A percentile compares a stretch with the other conserved stretches of the same genome.
phyloP scores from a whole-genome alignment of 2,113 vertebrate genomes.

The Epinephelus fuscoguttatus region DNA sequence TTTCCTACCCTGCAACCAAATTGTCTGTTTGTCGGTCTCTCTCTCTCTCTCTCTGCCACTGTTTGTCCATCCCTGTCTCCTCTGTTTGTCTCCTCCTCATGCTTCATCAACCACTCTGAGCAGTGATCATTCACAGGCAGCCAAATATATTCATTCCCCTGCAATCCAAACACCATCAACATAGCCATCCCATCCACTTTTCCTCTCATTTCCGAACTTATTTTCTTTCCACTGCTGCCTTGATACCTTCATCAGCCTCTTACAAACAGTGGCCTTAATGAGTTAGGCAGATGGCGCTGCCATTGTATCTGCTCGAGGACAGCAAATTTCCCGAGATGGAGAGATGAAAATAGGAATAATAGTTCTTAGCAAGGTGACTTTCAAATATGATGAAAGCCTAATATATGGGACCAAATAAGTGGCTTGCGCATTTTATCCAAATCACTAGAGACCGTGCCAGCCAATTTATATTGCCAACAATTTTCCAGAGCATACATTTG shows the following conservation, averaged over 20 bases:
- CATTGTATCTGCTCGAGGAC: conserved; percentile 13
- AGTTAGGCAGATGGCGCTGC: conserved; percentile 31
- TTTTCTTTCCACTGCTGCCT: conserved; percentile 32
- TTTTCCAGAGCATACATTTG: not conserved
- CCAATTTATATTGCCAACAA: not conserved
- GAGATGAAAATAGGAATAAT: conserved; percentile 8
- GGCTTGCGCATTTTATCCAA: not conserved
- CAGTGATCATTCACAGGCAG: not conserved
- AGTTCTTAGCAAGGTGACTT: conserved; percentile 16
- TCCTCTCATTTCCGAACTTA: conserved; percentile 33
- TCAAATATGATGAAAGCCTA: not conserved
- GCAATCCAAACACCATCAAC: conserved; percentile 31
- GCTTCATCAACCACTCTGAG: conserved; percentile 33
- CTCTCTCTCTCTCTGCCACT: not conserved
- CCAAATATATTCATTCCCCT: conserved; percentile 31
- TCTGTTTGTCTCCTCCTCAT: conserved; percentile 16
- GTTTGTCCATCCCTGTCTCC: conserved; percentile 29
- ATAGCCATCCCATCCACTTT: conserved; percentile 10
- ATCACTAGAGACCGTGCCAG: not conserved
- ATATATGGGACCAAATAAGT: not conserved
- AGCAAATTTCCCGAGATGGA: conserved; percentile 4
- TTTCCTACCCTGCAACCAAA: not conserved
- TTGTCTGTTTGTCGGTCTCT: conserved; percentile 5
- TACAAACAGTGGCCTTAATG: conserved; percentile 39
- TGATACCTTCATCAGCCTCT: conserved; percentile 47